These are phyloP conservation scores for Ctenodactylus gundi DNA, from an alignment of 2,113 vertebrate species.

Conservation along the genomic window DNA sequence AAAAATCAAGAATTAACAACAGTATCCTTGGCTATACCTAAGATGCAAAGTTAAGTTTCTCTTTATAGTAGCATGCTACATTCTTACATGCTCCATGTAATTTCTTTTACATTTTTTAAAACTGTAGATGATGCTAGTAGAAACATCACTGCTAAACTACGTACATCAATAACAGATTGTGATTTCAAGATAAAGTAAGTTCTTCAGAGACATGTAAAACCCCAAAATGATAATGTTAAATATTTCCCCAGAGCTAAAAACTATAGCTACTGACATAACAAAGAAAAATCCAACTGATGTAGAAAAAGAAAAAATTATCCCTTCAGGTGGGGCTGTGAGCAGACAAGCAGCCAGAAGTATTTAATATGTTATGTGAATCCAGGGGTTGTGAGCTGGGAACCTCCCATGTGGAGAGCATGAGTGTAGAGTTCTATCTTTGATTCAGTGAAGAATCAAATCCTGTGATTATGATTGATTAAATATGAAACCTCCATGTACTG, in stretches of 20 bases:
- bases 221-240: background rate
- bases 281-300: conserved; percentile 23
- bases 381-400: background rate
- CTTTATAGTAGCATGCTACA: background rate
- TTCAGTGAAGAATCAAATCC: background rate
- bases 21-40: background rate
- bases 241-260: background rate
- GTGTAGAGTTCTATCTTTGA: background rate
- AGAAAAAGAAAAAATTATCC: background rate
- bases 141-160: background rate
- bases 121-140: conserved; percentile 1
- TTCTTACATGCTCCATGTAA: background rate
- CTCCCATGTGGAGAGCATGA: background rate
- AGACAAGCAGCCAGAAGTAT: background rate
- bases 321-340: background rate
- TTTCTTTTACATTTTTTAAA: conserved; percentile 30
- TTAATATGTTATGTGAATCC: conserved; percentile 1
- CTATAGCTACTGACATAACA: background rate
- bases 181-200: background rate
- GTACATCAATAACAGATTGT: background rate
- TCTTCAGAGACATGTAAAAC: conserved; percentile 29
- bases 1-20: background rate
- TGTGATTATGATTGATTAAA: background rate
- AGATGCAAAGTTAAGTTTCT: background rate
- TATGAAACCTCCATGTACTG: background rate